These are phyloP conservation scores for Pantherophis alleghaniensis DNA, from an alignment of 2,797 vertebrate species.

Conservation along the genomic window DNA sequence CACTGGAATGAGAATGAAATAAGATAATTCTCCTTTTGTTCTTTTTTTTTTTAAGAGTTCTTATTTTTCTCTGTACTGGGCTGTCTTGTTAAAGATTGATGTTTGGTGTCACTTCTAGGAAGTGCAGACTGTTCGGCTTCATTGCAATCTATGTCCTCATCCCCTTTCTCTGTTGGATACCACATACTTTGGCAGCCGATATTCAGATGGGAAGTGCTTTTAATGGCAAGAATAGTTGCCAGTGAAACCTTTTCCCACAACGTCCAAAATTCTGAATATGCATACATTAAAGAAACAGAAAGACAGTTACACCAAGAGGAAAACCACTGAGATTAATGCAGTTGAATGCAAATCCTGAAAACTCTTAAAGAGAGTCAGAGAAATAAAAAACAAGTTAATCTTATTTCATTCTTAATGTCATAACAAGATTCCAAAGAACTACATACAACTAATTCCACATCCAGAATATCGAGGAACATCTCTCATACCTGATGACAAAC, in stretches of 20 bases:
- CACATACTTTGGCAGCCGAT: conserved; percentile 86
- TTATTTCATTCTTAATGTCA: not conserved
- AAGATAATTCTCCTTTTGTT: conserved; percentile 84
- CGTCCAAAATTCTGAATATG: conserved; percentile 66
- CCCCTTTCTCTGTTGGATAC: conserved; percentile 82
- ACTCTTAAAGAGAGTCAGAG: not conserved
- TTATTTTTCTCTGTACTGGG: conserved; percentile 66
- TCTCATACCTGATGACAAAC: not conserved
- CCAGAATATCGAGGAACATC: not conserved
- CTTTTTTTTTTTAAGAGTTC: conserved; percentile 63
- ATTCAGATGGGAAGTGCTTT: conserved; percentile 85
- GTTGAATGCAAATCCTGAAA: conserved; percentile 2
- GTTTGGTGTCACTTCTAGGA: conserved; percentile 88
- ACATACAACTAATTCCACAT: not conserved
- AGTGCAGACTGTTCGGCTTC: conserved; percentile 87
- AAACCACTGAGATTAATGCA: conserved; percentile 49
- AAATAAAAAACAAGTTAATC: not conserved
- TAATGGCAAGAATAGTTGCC: conserved; percentile 85
- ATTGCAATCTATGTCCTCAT: conserved; percentile 86
- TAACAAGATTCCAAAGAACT: not conserved
- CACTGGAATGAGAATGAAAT: conserved; percentile 46
- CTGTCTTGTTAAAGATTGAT: conserved; percentile 88
- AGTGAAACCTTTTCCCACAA: conserved; percentile 80
- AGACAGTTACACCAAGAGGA: conserved; percentile 45
- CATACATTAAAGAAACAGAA: conserved; percentile 52